Base-by-base conservation (phyloP, 1,140 invertebrate genomes). In the Panagrolaimus sp. region DNA sequence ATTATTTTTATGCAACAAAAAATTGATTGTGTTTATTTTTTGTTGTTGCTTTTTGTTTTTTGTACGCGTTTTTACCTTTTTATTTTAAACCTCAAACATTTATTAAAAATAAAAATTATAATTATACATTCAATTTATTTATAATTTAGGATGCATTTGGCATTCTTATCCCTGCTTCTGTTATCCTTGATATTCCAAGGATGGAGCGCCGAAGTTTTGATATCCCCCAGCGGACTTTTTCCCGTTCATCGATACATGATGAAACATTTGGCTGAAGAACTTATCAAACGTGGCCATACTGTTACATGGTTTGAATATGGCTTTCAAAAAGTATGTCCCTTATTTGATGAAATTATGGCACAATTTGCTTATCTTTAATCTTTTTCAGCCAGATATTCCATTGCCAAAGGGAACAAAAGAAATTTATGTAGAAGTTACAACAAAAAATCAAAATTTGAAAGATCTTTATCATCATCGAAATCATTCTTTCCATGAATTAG, bases 101-200 rank as follows among this genome's bases (percentile, higher is more conserved):
- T n/a, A n/a, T n/a, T n/a, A n/a, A n/a, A n/a, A n/a, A n/a, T n/a
- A n/a, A n/a, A n/a, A n/a, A n/a, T n/a, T n/a, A n/a, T n/a, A n/a
- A n/a, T n/a, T n/a, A n/a, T n/a, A 38, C 7, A 38, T 38, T 38
- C 32, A 38, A 38, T 4, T 38, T 38, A n/a, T n/a, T n/a, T n/a
- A n/a, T n/a, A n/a, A n/a, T 38, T 38, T 7, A 38, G 32, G 32
- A 38, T 38, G 32, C 32, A 38, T 38, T 4, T 38, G 7, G 32
- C 32, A 38, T 38, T 38, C 32, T 38, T 38, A 68, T 97, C 97
- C 0, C 9, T 28, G 10, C 26, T 44, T 47, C 46, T 68, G 24
- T 4, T 46, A 10, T 10, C 24, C 7, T 46, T 63, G 28, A 63
- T 62, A 43, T 21, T 21, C 14, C n/a, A 43, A 17, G 17, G 21